These are phyloP conservation scores for Aspidiotus rigidus DNA, from an alignment of 2,888 invertebrate species.

Conservation along the genomic window DNA sequence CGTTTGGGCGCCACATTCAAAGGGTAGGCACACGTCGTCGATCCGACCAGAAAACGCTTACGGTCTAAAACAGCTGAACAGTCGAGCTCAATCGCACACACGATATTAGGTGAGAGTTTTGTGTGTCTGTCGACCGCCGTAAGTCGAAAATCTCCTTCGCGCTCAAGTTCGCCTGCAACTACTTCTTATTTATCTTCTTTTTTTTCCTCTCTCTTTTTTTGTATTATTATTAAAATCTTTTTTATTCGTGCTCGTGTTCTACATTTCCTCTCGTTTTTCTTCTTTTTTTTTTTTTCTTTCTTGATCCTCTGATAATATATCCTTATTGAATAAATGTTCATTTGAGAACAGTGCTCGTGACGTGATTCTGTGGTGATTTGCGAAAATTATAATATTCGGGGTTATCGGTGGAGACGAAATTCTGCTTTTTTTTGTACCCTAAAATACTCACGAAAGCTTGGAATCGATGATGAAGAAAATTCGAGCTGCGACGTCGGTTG, in stretches of 20 bases:
- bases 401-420: not conserved
- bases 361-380: conserved; percentile 2
- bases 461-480: not conserved
- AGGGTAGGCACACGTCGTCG: conserved; percentile 20
- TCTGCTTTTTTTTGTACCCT: too few species aligned
- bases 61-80: conserved; percentile 21
- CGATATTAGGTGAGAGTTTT: conserved; percentile 24
- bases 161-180: conserved; percentile 24
- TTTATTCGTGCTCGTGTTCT: conserved; percentile 2
- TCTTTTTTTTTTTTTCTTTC: not conserved
- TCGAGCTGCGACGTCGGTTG: not conserved
- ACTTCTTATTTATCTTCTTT: not conserved
- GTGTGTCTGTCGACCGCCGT: conserved; percentile 29
- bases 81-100: conserved; percentile 18
- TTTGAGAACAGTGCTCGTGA: not conserved
- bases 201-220: not conserved
- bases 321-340: too few species aligned
- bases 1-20: conserved; percentile 28
- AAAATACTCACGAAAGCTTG: not conserved
- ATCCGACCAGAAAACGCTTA: conserved; percentile 18
- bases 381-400: conserved; percentile 1
- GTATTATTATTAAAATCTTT: not conserved
- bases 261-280: not conserved
- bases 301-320: too few species aligned
- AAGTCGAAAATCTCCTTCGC: conserved; percentile 19